Evolutionary conservation across 37 sponge, comb jelly and placozoan species (phyloP), one percentile per base, ranked within the genome.

Genomic region (Mnemiopsis leidyi): DNA sequence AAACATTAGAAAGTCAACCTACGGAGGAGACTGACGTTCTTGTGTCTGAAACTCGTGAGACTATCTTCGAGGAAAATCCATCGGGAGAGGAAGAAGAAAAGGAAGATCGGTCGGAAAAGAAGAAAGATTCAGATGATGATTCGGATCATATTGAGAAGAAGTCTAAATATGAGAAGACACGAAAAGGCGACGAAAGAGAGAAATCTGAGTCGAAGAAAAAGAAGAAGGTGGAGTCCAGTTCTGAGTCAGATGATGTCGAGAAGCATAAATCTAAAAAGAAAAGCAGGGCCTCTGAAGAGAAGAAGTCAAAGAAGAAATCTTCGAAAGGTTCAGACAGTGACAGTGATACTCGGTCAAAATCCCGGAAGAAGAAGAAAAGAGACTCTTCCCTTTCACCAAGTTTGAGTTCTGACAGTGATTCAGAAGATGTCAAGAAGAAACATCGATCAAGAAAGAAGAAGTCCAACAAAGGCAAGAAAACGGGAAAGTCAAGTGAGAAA

Each of bases 1-100:
- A 48, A 71, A 71, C 73, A 71, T 7, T 71, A 3, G 73, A 71
- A 71, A 71, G 73, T 28, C 25, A 71, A 71, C 29, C 25, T 5
- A 25, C 73, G 73, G 30, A 23, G 20, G 73, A 71, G 13, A 48
- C 61, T 13, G 13, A 48, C 30, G 20, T 71, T 13, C 73, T 18
- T 7, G 73, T 71, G 7, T 71, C 73, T 71, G 73, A 71, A 71
- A 71, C n/a, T n/a, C n/a, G n/a, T n/a, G n/a, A n/a, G n/a, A n/a
- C 73, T 71, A 25, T 71, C 2, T 28, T 71, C 25, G 73, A 71
- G 20, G 61, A 48, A 48, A 48, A 48, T 5, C 61, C 61, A 13
- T 28, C 73, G 7, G 73, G 20, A 23, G 73, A 29, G 9, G 73
- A 71, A 25, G 73, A 71, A 18, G 73, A 71, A 71, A 25, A 71